These are phyloP conservation scores for Drosophila quinaria DNA, from an alignment of 2,888 invertebrate species.

Conservation along the genomic window DNA sequence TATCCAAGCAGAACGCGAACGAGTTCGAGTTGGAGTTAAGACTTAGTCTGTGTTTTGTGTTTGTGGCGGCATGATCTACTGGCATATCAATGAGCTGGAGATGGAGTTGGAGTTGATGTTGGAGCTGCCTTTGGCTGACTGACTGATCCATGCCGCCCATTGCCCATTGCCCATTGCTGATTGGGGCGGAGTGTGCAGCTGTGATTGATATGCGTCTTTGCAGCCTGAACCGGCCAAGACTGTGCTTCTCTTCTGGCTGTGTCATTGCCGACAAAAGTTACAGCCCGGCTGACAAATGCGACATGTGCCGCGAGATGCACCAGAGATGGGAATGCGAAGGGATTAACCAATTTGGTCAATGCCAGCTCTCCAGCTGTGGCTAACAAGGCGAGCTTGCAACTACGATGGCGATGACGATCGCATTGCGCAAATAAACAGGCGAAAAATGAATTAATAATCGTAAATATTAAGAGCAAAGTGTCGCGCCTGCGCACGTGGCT, in stretches of 20 bases:
- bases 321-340: constrained; percentile 46
- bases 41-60: constrained; percentile 8
- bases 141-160: constrained; percentile 76
- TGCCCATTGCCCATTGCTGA: constrained; percentile 44
- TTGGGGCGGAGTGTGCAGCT: constrained; percentile 48
- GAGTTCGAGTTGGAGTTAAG: constrained; percentile 2
- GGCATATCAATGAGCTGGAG: constrained; percentile 74
- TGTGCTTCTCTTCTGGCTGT: constrained; percentile 15
- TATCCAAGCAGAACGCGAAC: constrained; percentile 55
- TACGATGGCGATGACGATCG: constrained; percentile 35
- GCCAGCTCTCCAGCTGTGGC: constrained; percentile 22
- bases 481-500: constrained; percentile 72
- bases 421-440: constrained; percentile 67
- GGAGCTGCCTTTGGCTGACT: constrained; percentile 24
- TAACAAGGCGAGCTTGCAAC: constrained; percentile 59
- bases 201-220: constrained; percentile 75
- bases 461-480: constrained; percentile 77
- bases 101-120: constrained; percentile 27
- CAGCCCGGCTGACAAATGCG: constrained; percentile 76
- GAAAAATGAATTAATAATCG: constrained; percentile 84
- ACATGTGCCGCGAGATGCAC: constrained; percentile 47
- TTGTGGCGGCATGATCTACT: constrained; percentile 77
- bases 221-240: constrained; percentile 13
- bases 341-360: constrained; percentile 68
- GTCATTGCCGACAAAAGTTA: constrained; percentile 73